These are phyloP conservation scores for Xyrauchen texanus DNA, from an alignment of 2,113 vertebrate genomes.

Conservation along the genomic window DNA sequence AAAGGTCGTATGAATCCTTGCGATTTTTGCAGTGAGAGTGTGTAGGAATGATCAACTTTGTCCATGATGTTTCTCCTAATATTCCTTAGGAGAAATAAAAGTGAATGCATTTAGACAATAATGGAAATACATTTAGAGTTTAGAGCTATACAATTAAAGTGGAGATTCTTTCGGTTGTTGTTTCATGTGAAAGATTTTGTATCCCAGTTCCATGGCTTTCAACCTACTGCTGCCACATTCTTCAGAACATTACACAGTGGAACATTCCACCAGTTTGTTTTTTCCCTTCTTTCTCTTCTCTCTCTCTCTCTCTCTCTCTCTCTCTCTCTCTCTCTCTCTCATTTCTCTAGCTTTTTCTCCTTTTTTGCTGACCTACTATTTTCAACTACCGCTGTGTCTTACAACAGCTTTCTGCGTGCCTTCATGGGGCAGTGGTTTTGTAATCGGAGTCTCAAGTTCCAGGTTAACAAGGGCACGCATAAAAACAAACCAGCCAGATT, in stretches of 20 bases:
- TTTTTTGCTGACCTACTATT: conserved; percentile 51
- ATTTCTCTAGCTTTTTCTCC: neutral
- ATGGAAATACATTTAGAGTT: neutral
- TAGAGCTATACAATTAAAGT: neutral
- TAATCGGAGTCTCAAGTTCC: conserved; percentile 38
- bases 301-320: neutral
- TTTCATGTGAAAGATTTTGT: neutral
- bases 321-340: neutral
- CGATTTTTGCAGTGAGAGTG: no score
- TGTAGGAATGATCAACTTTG: no score
- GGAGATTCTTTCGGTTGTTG: neutral
- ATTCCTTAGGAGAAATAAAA: neutral
- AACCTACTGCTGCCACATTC: conserved; percentile 12
- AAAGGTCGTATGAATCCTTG: no score
- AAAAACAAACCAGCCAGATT: conserved; percentile 40
- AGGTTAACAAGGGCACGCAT: conserved; percentile 42
- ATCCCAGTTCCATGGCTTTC: conserved; percentile 3
- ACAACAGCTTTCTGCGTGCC: conserved; percentile 25
- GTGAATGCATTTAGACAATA: neutral
- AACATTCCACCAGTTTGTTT: conserved; percentile 50
- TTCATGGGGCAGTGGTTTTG: conserved; percentile 48
- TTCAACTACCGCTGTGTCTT: conserved; percentile 26
- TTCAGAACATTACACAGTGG: conserved; percentile 52
- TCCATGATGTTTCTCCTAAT: no score
- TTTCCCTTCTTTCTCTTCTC: conserved; percentile 4